Conservation (phyloP, 2,797 vertebrate genomes). For the Chloroceryle inda region DNA sequence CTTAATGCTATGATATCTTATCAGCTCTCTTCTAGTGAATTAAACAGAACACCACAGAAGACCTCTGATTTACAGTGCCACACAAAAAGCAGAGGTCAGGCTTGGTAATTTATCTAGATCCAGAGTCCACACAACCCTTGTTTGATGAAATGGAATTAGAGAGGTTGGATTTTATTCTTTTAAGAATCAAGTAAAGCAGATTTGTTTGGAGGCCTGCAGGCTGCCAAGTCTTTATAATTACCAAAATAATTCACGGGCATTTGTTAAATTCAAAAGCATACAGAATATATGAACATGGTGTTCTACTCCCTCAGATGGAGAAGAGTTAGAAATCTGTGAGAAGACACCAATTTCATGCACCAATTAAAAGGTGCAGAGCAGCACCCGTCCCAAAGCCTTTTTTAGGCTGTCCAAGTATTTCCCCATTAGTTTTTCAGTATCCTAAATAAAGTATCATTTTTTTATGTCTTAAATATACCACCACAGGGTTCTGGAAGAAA, state of each 20-base stretch:
- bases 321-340: constrained; percentile 13
- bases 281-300: not conserved
- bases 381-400: not conserved
- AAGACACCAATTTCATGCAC: constrained; percentile 41
- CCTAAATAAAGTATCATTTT: not conserved
- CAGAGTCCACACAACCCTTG: not conserved
- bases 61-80: not conserved
- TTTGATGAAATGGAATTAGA: not conserved
- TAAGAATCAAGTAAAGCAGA: not conserved
- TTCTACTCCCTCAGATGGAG: not conserved
- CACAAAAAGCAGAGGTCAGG: not conserved
- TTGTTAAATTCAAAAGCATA: not conserved
- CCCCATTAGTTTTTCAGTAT: not conserved
- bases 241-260: not conserved
- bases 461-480: not conserved
- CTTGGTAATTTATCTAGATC: not conserved
- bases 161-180: not conserved
- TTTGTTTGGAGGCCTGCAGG: not conserved
- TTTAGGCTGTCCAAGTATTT: not conserved
- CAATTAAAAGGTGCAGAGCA: constrained; percentile 15
- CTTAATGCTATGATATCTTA: not conserved
- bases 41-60: not conserved
- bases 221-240: constrained; percentile 28
- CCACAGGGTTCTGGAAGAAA: not conserved
- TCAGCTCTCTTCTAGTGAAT: not conserved